A percentile compares a stretch with the other conserved stretches of the same genome.
Conservation (phyloP, 2,797 vertebrate genomes). For the Tenualosa ilisha region DNA sequence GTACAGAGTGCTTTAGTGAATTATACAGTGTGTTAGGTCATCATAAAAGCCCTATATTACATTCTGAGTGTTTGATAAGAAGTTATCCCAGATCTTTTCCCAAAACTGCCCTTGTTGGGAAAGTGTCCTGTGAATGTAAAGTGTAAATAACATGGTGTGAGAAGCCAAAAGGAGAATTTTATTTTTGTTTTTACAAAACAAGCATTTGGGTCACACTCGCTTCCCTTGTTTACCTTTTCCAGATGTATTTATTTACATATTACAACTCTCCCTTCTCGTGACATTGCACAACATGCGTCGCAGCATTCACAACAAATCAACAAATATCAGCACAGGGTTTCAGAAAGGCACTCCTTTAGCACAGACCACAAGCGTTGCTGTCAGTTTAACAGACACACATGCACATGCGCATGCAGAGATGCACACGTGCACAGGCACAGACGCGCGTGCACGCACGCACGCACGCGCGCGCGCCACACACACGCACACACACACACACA, state of each 20-base stretch:
- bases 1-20: too few species aligned
- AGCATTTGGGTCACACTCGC: not conserved
- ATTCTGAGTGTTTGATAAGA: too few species aligned
- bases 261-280: not conserved
- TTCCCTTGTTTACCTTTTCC: not conserved
- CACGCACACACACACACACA: not conserved
- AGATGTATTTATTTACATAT: not conserved
- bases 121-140: not conserved
- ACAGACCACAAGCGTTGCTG: not conserved
- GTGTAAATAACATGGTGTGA: not conserved
- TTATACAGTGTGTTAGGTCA: too few species aligned
- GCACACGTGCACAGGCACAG: not conserved
- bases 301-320: not conserved
- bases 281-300: not conserved
- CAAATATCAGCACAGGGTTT: not conserved
- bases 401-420: too few species aligned
- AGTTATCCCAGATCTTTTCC: too few species aligned
- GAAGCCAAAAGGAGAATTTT: not conserved
- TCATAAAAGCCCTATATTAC: too few species aligned
- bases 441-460: not conserved
- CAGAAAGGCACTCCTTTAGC: constrained; percentile 1
- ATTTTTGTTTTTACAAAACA: not conserved
- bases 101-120: too few species aligned
- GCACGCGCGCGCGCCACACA: not conserved
- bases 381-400: not conserved